These are phyloP conservation scores for Hippotragus niger DNA, from an alignment of 2,113 vertebrate genomes.

Conservation along the genomic window DNA sequence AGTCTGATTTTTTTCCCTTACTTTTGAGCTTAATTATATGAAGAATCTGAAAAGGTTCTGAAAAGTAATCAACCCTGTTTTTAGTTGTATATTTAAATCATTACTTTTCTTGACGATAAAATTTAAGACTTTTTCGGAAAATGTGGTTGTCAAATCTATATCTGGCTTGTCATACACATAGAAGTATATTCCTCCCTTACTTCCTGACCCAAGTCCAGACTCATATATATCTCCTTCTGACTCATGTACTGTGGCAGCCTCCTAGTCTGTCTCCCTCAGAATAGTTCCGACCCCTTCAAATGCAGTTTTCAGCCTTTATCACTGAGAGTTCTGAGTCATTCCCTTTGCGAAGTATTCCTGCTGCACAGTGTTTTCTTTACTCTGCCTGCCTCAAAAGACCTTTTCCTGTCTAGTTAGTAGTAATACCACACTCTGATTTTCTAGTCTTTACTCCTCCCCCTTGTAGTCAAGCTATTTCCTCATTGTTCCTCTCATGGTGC, in stretches of 20 bases:
- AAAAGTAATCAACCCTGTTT: not conserved
- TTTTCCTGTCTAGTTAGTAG: not conserved
- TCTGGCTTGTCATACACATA: not conserved
- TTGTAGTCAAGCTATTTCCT: not conserved
- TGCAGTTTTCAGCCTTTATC: not conserved
- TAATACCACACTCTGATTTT: not conserved
- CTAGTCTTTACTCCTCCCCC: rapidly evolving
- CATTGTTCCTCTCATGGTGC: not conserved
- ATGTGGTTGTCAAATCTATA: not conserved
- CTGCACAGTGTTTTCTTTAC: not conserved
- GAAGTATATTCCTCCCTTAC: not conserved
- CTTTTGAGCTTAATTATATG: not conserved
- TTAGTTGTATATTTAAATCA: conserved; percentile 32
- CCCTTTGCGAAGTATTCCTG: not conserved
- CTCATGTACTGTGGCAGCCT: not conserved
- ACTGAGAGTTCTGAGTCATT: not conserved
- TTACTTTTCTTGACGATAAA: conserved; percentile 7
- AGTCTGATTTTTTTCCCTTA: not conserved
- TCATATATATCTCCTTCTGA: not conserved
- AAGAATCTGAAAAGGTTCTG: not conserved
- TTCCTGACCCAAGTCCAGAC: not conserved
- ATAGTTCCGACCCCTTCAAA: not conserved
- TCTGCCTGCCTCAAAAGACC: not conserved
- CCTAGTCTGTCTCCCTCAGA: not conserved
- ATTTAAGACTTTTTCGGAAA: not conserved